Evolutionary conservation across 2,797 vertebrate species (phyloP).

Genomic region (Channa striata): DNA sequence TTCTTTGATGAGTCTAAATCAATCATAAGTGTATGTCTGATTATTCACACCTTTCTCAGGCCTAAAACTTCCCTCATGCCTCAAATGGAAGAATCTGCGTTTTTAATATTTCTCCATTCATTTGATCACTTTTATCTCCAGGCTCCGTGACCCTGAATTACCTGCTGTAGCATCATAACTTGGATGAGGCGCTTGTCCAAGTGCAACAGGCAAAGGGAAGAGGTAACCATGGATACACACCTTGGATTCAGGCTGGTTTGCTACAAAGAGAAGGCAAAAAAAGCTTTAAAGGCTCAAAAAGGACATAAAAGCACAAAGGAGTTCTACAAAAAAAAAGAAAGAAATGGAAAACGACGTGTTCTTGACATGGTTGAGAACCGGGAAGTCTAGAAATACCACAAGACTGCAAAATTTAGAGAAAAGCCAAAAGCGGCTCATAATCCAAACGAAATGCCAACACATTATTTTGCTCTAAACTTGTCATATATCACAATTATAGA

Average conservation of each 20-base stretch:
- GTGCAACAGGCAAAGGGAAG: constrained; percentile 88
- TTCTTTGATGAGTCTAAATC: too few species aligned
- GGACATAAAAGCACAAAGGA: neutral
- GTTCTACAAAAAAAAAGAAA: neutral
- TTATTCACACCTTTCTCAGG: too few species aligned
- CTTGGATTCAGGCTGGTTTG: constrained; percentile 89
- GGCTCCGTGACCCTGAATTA: constrained; percentile 53
- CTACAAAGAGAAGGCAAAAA: constrained; percentile 59
- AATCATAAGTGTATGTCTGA: too few species aligned
- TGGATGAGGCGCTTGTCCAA: constrained; percentile 87
- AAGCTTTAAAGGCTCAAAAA: neutral
- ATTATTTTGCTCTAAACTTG: constrained; percentile 7
- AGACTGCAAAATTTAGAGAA: neutral
- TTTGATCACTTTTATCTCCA: too few species aligned
- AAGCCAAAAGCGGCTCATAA: neutral
- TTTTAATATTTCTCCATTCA: too few species aligned
- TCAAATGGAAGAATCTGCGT: too few species aligned
- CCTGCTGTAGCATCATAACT: constrained; percentile 89
- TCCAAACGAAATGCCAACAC: constrained; percentile 5
- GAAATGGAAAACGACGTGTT: neutral
- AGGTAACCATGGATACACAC: constrained; percentile 90
- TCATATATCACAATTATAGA: constrained; percentile 32
- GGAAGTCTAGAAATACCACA: too few species aligned
- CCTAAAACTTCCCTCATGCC: too few species aligned
- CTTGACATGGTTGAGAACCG: neutral